phyloP scores from a whole-genome alignment of 2,888 invertebrate genomes.

The Abrostola tripartita region DNA sequence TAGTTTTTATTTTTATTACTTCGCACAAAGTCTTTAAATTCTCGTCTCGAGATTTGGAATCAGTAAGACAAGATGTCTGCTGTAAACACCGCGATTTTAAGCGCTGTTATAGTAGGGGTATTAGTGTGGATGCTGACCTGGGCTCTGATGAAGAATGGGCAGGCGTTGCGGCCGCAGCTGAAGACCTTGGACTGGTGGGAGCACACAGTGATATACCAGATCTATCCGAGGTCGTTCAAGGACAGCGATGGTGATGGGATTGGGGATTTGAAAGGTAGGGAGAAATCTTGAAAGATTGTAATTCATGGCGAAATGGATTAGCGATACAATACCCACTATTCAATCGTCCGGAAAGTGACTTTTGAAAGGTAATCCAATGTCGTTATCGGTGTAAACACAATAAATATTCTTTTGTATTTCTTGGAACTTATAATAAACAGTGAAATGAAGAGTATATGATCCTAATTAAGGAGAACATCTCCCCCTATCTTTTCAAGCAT shows the following conservation, averaged over 20 bases:
- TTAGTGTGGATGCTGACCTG: slow-evolving; percentile 64
- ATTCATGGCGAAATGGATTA: background rate
- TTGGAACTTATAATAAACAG: too few relatives aligned
- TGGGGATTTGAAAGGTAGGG: slow-evolving; percentile 93
- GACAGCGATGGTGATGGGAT: slow-evolving; percentile 94
- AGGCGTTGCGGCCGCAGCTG: slow-evolving; percentile 77
- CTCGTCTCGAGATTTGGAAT: background rate
- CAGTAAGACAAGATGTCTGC: slow-evolving; percentile 20
- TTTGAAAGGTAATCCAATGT: too few relatives aligned
- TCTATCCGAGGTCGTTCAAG: slow-evolving; percentile 94
- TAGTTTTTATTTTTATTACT: slow-evolving; percentile 15
- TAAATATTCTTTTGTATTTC: too few relatives aligned
- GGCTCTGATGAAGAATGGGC: slow-evolving; percentile 68
- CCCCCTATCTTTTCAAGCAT: too few relatives aligned
- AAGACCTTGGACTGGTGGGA: slow-evolving; percentile 80
- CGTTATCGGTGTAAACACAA: too few relatives aligned
- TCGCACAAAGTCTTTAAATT: slow-evolving; percentile 49
- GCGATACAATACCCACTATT: too few relatives aligned
- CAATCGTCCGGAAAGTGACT: too few relatives aligned
- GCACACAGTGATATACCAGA: slow-evolving; percentile 93
- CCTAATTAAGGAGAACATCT: too few relatives aligned
- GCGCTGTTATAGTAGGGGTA: slow-evolving; percentile 54
- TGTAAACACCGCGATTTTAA: slow-evolving; percentile 29
- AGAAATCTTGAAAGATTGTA: background rate
- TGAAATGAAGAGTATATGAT: too few relatives aligned